These are phyloP conservation scores for Melanotaenia duboulayi DNA, from an alignment of 2,113 vertebrate genomes.

Conservation along the genomic window DNA sequence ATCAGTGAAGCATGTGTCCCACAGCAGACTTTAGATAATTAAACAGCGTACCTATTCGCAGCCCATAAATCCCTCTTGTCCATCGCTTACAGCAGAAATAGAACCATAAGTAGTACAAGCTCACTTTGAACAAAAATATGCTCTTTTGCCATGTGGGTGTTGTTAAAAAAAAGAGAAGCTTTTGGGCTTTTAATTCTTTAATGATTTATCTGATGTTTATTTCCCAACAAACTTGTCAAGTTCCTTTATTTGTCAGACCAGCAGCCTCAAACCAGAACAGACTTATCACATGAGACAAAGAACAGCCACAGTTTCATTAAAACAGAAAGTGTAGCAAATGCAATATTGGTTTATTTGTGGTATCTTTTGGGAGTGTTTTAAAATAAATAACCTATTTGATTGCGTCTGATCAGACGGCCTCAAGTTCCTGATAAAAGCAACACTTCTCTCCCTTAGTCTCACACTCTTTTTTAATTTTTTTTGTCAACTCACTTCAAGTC, in stretches of 20 bases:
- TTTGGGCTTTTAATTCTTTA: not conserved
- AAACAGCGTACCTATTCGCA: conserved; percentile 41
- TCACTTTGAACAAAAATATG: conserved; percentile 6
- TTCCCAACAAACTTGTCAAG: not conserved
- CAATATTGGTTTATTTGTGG: no score
- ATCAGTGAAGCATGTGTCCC: conserved; percentile 35
- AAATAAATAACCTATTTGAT: not conserved
- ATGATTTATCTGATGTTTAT: not conserved
- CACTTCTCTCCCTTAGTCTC: not conserved
- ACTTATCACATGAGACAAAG: not conserved
- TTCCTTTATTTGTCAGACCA: not conserved
- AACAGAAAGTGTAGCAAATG: no score
- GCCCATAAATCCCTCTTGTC: conserved; percentile 23
- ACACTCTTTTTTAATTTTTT: not conserved
- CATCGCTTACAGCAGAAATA: conserved; percentile 29
- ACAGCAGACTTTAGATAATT: conserved; percentile 58
- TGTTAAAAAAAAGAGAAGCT: not conserved
- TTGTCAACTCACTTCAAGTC: not conserved
- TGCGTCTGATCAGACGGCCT: conserved; percentile 14
- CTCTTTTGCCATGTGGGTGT: not conserved
- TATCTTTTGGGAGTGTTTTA: no score
- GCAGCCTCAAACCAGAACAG: conserved; percentile 8
- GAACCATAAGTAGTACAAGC: conserved; percentile 32
- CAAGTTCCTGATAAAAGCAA: not conserved
- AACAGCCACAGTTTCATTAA: not conserved